Evolutionary conservation across 2,797 vertebrate species (phyloP).

Genomic region (Clarias fuscus): DNA sequence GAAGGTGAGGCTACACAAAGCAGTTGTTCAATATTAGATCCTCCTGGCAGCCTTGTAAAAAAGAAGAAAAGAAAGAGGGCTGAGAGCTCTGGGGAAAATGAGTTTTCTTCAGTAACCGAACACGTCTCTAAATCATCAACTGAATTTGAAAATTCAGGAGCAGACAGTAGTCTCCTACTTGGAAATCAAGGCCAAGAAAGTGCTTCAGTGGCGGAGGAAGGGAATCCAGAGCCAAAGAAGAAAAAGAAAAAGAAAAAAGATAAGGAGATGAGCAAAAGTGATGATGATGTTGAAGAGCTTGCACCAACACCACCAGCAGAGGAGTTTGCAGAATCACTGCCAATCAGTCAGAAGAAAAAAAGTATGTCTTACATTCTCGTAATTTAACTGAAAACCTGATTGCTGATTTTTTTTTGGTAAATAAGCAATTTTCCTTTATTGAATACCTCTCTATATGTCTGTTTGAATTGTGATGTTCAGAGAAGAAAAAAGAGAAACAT

Average conservation of each 20-base stretch:
- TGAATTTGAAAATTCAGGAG: constrained; percentile 7
- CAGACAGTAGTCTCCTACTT: background rate
- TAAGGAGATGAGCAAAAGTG: constrained; percentile 34
- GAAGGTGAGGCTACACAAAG: background rate
- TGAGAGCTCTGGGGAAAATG: background rate
- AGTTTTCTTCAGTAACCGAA: background rate
- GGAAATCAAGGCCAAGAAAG: constrained; percentile 18
- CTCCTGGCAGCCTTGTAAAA: background rate
- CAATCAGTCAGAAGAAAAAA: constrained; percentile 58
- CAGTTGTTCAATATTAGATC: background rate
- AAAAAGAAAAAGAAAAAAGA: constrained; percentile 59
- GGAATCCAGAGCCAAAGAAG: constrained; percentile 56
- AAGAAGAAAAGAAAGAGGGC: constrained; percentile 39
- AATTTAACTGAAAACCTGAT: background rate
- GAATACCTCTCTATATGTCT: constrained; percentile 1
- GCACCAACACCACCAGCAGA: background rate
- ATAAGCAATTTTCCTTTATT: background rate
- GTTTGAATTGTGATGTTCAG: constrained; percentile 35
- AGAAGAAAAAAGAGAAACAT: constrained; percentile 53
- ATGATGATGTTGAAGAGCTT: constrained; percentile 29
- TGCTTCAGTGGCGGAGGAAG: constrained; percentile 41
- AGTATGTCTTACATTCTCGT: constrained; percentile 59
- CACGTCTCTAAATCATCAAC: background rate
- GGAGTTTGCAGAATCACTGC: constrained; percentile 20
- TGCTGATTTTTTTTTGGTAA: background rate